Conservation (phyloP, 1,140 invertebrate species). For the Druon quercuslanigerum region DNA sequence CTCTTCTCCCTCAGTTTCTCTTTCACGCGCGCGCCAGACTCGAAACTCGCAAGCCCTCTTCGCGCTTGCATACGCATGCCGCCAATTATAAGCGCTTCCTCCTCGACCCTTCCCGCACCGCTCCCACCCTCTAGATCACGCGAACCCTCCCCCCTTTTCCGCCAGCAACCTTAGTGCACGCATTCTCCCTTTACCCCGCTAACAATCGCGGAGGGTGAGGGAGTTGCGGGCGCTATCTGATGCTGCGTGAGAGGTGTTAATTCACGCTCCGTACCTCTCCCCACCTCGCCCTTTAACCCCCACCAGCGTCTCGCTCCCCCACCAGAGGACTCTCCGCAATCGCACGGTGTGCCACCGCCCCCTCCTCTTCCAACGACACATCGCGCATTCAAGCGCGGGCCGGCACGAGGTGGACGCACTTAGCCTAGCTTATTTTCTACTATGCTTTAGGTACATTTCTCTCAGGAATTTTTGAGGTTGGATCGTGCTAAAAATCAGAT, state of each 20-base stretch:
- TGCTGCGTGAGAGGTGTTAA: constrained; percentile 72
- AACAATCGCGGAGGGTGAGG: constrained; percentile 54
- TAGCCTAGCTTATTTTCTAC: not conserved
- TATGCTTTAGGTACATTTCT: too few species aligned
- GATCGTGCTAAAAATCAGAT: too few species aligned
- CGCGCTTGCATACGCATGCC: constrained; percentile 50
- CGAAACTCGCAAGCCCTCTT: constrained; percentile 26
- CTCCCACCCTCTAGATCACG: constrained; percentile 36
- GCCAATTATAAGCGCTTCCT: constrained; percentile 61
- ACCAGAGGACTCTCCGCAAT: constrained; percentile 38
- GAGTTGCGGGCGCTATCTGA: constrained; percentile 67
- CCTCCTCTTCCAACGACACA: not conserved
- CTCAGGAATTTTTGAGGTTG: too few species aligned
- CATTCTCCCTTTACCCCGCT: constrained; percentile 44
- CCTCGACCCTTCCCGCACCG: constrained; percentile 34
- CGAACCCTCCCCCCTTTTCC: constrained; percentile 41
- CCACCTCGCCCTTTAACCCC: constrained; percentile 42
- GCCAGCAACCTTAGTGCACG: constrained; percentile 38
- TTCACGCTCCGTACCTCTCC: constrained; percentile 64
- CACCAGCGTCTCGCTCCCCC: constrained; percentile 45
- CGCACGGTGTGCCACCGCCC: constrained; percentile 42
- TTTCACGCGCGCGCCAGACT: constrained; percentile 35
- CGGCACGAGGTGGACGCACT: not conserved
- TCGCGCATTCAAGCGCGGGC: not conserved
- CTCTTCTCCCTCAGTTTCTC: constrained; percentile 11